Conservation (phyloP, 2,113 vertebrate species). For the Falco punctatus region DNA sequence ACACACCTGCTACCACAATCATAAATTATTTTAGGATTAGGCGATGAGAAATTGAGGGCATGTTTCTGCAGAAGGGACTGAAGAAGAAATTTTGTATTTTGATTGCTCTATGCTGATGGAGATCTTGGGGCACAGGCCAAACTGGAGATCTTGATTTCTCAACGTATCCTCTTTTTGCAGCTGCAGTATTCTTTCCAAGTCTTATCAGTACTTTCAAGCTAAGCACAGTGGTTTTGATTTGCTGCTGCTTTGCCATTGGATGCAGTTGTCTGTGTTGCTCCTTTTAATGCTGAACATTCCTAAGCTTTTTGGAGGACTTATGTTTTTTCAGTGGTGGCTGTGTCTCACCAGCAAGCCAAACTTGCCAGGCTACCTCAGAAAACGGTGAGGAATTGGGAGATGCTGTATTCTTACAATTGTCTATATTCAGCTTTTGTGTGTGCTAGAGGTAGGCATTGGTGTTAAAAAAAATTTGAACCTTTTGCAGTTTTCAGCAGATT, state of each 20-base stretch:
- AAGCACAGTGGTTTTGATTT: slow-evolving; percentile 4
- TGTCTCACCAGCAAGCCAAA: not conserved
- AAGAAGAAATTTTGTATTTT: not conserved
- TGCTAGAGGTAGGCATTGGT: not conserved
- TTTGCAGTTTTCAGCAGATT: not conserved
- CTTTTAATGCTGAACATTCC: not conserved
- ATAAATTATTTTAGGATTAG: slow-evolving; percentile 3
- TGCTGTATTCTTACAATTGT: not conserved
- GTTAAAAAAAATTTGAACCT: not conserved
- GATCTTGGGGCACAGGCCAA: not conserved
- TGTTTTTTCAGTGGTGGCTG: not conserved
- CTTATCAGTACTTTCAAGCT: not conserved
- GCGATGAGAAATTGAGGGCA: not conserved
- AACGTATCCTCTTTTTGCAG: not conserved
- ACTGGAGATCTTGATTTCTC: not conserved
- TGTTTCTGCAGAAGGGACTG: not conserved
- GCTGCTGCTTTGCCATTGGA: not conserved
- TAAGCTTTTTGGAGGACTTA: not conserved
- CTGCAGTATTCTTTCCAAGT: not conserved
- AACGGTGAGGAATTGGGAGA: not conserved
- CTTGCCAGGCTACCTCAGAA: not conserved
- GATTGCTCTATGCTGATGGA: not conserved
- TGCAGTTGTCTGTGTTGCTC: not conserved
- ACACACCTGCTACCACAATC: not conserved
- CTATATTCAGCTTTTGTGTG: not conserved